Evolutionary conservation across 2,888 invertebrate species (phyloP), one percentile per base, ranked within the genome.

Genomic region (Seira sanloemensis): DNA sequence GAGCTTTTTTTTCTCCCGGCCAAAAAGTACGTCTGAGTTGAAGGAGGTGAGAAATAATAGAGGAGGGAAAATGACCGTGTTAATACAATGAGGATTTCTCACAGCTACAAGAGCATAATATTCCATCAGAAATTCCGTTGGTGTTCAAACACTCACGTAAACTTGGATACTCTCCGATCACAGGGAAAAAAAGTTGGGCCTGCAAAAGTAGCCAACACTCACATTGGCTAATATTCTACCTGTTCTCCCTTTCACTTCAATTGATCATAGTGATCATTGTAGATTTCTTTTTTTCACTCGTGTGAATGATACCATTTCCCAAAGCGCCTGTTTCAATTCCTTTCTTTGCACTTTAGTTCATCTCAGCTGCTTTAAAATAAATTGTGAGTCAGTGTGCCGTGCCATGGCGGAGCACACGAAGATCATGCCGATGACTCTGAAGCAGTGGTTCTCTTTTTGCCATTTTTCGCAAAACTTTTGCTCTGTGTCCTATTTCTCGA

Each of bases 321-420:
- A 19, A 77, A 78, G 71, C 78, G 46, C 71, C 78, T 78, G 62
- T 71, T 58, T 71, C 71, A 78, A 78, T 71, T 46, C 62, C 27
- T 69, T 21, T 62, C 65, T 54, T 78, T 78, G 24, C 78, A 21
- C 54, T 69, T 37, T 50, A 12, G 9, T 18, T 23, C 23, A 18
- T 27, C 18, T 62, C 25, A n/a, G 23, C n/a, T 4, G 16, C 25
- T 23, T 62, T 21, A 7, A 62, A 62, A 62, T 62, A 23, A 62
- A 21, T 21, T 62, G 62, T 62, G 62, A 62, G 62, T 62, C 16
- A 62, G 62, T 62, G 21, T n/a, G 9, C 58, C 5, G 21, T 5
- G 26, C 27, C 26, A 65, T 37, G 73, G 62, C 19, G 73, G n/a
- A n/a, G 18, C 27, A 62, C 58, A 50, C 37, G 67, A 24, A 23